These are phyloP conservation scores for Eriosoma lanigerum DNA, from an alignment of 1,140 invertebrate genomes.

Conservation along the genomic window DNA sequence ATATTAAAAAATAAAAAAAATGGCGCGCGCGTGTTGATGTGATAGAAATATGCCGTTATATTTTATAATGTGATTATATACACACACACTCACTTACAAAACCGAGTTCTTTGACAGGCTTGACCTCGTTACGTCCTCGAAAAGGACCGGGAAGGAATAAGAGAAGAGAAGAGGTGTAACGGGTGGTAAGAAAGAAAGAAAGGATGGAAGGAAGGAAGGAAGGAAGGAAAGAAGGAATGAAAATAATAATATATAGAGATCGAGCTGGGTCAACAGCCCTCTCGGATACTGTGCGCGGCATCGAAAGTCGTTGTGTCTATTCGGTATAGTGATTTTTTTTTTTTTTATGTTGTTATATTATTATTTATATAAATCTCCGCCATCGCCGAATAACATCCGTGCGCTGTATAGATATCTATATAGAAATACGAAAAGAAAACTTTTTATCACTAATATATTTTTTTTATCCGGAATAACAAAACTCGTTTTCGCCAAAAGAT, in stretches of 20 bases:
- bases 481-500: neutral
- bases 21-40: neutral
- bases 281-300: neutral
- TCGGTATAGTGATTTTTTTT: too few species aligned
- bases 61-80: slow-evolving; percentile 32
- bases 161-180: neutral
- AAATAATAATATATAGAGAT: neutral
- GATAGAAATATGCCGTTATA: slow-evolving; percentile 13
- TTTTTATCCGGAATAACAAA: slow-evolving; percentile 27
- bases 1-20: too few species aligned
- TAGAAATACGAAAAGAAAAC: too few species aligned
- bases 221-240: neutral
- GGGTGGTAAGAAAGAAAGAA: neutral
- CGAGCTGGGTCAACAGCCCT: slow-evolving; percentile 35
- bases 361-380: slow-evolving; percentile 19
- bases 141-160: slow-evolving; percentile 20
- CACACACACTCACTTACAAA: neutral
- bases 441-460: too few species aligned
- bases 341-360: too few species aligned
- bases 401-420: too few species aligned
- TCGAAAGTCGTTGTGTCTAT: too few species aligned
- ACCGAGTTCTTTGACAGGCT: slow-evolving; percentile 19
- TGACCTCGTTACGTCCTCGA: slow-evolving; percentile 37
- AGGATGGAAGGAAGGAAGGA: slow-evolving; percentile 7
- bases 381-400: neutral